Base-by-base conservation (phyloP, 2,888 invertebrate genomes). In the Bombylius major region DNA sequence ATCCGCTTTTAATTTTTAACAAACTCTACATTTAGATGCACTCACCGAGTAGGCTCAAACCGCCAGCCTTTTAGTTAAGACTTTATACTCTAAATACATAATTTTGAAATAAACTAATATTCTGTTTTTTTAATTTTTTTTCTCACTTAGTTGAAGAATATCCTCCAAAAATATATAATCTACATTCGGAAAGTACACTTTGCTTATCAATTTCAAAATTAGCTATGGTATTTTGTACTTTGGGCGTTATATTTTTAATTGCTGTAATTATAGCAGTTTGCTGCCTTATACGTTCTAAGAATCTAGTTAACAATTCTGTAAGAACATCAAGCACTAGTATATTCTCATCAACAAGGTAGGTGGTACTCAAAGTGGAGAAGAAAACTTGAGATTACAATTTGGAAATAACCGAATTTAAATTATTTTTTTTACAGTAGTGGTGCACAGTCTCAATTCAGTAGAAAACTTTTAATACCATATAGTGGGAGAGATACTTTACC, bases 191-290 rank as follows among this genome's bases (percentile, higher is more conserved):
- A 58, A 74, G 73, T 9, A 73, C 72, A 1, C 79, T 87, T 51
- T 88, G 88, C 66, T 76, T 88, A 60, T 87, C 87, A 11, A 83
- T 86, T 14, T 84, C 86, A 8, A 86, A 84, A 75, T 80, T 88
- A 79, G 86, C 87, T 12, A 75, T 87, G 52, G 82, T 86, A 0
- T 87, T 88, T 66, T 85, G 86, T 65, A 75, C 85, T 1, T 71
- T 87, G 63, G 85, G 87, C 6, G 71, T 86, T 8, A 82, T 88
- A 60, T 85, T 88, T 69, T 72, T 88, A 1, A 76, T 82, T 55
- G 87, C 87, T 9, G 81, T 87, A 9, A 78, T 84, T 4, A 81
- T 86, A 12, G 83, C 86, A 5, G 81, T 85, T 56, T 79, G 81
- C 46, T 83, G 84, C 5, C 69, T 87, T 53, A 75, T 84, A 64